phyloP scores from a whole-genome alignment of 2,888 invertebrate species.

The Hartigia nigra region DNA sequence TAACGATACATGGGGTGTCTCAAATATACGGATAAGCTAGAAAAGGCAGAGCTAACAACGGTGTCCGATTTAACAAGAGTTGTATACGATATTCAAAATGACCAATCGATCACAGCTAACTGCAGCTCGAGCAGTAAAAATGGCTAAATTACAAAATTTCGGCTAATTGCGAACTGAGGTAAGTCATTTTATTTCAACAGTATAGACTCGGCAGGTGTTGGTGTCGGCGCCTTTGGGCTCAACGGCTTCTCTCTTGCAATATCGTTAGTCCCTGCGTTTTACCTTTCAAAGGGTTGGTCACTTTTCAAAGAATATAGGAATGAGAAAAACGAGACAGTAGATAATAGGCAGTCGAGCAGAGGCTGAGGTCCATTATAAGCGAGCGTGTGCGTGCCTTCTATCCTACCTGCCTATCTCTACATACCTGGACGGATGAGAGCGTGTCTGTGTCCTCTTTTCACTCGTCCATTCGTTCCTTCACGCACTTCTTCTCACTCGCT shows the following conservation, averaged over 20 bases:
- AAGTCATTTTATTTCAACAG: neutral
- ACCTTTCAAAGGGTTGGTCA: slow-evolving; percentile 25
- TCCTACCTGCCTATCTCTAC: slow-evolving; percentile 7
- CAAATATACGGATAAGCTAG: neutral
- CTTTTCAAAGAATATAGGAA: slow-evolving; percentile 25
- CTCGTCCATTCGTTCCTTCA: neutral
- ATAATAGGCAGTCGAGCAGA: slow-evolving; percentile 2
- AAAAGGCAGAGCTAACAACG: neutral
- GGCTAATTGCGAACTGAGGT: neutral
- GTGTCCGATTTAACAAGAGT: too few species aligned
- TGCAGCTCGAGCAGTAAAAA: neutral
- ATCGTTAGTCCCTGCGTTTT: slow-evolving; percentile 20
- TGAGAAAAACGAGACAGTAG: slow-evolving; percentile 10
- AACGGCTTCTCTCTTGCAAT: slow-evolving; percentile 6
- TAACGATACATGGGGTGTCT: neutral
- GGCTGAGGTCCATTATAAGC: slow-evolving; percentile 8
- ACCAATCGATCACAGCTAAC: neutral
- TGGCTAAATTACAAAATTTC: neutral
- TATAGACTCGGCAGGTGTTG: neutral
- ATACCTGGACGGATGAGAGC: neutral
- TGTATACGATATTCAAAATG: neutral
- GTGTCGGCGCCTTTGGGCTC: slow-evolving; percentile 21
- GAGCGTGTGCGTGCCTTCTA: slow-evolving; percentile 12
- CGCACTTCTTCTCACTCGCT: neutral
- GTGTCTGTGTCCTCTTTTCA: neutral